These are phyloP conservation scores for Mohoua ochrocephala DNA, from an alignment of 2,113 vertebrate genomes.

Conservation along the genomic window DNA sequence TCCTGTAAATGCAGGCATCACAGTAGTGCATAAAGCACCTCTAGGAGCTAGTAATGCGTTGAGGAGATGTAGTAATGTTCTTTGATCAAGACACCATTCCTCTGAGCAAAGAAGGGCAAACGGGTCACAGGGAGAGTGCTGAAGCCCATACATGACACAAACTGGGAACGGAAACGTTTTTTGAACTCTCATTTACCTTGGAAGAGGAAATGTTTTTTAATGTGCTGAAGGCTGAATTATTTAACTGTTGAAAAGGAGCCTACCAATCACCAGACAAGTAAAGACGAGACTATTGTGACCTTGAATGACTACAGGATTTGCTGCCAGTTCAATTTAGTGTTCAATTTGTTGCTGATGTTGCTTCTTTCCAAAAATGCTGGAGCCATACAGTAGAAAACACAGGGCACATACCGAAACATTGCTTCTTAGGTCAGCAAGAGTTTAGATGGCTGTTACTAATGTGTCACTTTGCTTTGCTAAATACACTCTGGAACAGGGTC, in stretches of 20 bases:
- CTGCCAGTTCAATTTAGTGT: constrained; percentile 26
- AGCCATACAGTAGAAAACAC: constrained; percentile 3
- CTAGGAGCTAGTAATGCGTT: not conserved
- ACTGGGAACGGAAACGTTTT: not conserved
- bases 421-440: not conserved
- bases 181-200: constrained; percentile 1
- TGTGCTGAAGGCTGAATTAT: constrained; percentile 13
- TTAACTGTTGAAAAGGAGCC: not conserved
- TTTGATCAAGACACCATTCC: not conserved
- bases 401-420: not conserved
- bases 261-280: constrained; percentile 17
- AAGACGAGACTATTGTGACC: constrained; percentile 15
- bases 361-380: constrained; percentile 9
- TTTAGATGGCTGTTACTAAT: constrained; percentile 1
- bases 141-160: not conserved
- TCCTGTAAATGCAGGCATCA: not conserved
- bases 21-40: not conserved
- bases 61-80: not conserved
- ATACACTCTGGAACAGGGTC: not conserved
- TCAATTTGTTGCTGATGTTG: constrained; percentile 31
- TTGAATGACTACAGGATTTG: constrained; percentile 43
- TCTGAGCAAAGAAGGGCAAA: not conserved
- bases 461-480: not conserved
- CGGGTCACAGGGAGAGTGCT: not conserved
- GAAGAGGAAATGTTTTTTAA: constrained; percentile 17